These are phyloP conservation scores for Bembecia ichneumoniformis DNA, from an alignment of 2,888 invertebrate genomes.

Conservation along the genomic window DNA sequence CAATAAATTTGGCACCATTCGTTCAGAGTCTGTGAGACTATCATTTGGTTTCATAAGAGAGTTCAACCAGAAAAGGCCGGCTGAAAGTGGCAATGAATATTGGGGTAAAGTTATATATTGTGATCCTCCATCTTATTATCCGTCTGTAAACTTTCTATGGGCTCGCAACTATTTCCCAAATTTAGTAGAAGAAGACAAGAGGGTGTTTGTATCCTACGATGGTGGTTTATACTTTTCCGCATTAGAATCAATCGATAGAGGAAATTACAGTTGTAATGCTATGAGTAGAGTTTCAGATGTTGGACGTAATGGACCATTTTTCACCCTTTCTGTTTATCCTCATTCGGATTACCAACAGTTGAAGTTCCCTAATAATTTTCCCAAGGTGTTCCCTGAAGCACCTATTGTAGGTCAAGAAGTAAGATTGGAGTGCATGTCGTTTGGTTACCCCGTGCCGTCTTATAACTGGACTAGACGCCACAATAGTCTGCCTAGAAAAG, in stretches of 20 bases:
- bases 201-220: constrained; percentile 94
- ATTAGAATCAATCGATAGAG: constrained; percentile 90
- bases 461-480: constrained; percentile 93
- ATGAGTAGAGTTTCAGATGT: constrained; percentile 89
- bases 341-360: constrained; percentile 92
- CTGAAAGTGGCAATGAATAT: constrained; percentile 89
- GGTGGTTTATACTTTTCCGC: constrained; percentile 96
- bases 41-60: constrained; percentile 93
- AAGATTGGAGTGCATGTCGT: constrained; percentile 93
- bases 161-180: constrained; percentile 90
- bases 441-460: constrained; percentile 94
- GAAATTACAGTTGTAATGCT: constrained; percentile 93
- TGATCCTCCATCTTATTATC: constrained; percentile 94
- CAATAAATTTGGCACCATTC: constrained; percentile 90
- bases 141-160: constrained; percentile 92
- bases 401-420: constrained; percentile 92
- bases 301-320: constrained; percentile 92
- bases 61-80: constrained; percentile 88
- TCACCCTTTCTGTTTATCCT: constrained; percentile 84
- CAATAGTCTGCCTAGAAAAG: constrained; percentile 80
- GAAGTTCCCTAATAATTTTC: constrained; percentile 95
- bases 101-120: constrained; percentile 95
- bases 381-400: constrained; percentile 95
- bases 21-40: constrained; percentile 89
- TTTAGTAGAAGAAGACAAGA: constrained; percentile 92